A percentile compares a stretch with the other conserved stretches of the same genome.
Evolutionary conservation across 2,888 invertebrate species (phyloP).

Genomic region (Hymenopus coronatus): DNA sequence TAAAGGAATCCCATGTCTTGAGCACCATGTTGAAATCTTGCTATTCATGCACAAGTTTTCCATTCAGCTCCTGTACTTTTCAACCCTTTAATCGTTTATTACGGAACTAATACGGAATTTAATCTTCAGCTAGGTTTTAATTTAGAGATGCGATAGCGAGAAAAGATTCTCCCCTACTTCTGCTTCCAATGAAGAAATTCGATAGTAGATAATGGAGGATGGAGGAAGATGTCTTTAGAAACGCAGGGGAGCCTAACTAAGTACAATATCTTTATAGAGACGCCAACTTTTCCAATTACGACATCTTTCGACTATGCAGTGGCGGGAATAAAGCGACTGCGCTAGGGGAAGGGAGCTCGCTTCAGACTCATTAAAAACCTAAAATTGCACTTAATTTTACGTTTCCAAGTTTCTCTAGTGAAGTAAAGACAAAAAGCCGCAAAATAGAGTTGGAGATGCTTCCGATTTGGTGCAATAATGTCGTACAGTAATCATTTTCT

Average conservation of each 20-base stretch:
- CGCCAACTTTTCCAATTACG: slow-evolving; percentile 9
- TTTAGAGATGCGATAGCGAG: background rate
- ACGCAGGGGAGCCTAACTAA: background rate
- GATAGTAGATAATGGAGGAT: slow-evolving; percentile 2
- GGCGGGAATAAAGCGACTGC: background rate
- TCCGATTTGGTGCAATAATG: background rate
- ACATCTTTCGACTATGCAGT: background rate
- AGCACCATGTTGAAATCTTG: no score
- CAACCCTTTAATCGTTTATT: background rate
- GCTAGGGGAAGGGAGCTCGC: background rate
- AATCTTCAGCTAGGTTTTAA: background rate
- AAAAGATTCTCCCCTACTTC: background rate
- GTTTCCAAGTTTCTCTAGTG: background rate
- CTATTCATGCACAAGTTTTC: background rate
- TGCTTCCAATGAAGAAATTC: background rate
- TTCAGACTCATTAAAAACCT: background rate
- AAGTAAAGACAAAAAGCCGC: background rate
- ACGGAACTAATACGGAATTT: background rate
- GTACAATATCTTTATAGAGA: background rate
- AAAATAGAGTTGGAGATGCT: background rate
- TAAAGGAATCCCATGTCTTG: no score
- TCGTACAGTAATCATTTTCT: background rate
- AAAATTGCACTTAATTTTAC: background rate
- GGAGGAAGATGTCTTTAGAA: background rate
- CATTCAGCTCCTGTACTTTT: background rate